Percentiles rank a stretch among this genome's conserved stretches.
phyloP scores from a whole-genome alignment of 1,140 invertebrate species.

The Drosophila kikkawai region DNA sequence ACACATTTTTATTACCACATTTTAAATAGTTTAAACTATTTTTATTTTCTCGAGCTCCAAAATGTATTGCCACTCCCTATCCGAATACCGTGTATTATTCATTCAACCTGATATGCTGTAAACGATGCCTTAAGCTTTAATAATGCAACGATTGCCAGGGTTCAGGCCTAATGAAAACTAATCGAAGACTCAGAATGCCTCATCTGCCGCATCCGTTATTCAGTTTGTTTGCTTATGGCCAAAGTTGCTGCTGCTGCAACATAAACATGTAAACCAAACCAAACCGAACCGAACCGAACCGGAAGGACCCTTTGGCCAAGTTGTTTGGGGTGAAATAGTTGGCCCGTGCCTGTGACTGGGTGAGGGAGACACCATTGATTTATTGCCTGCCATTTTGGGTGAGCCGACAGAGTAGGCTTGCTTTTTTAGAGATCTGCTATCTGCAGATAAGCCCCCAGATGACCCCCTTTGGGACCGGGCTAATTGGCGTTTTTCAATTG shows the following conservation, averaged over 20 bases:
- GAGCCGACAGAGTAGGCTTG: constrained; percentile 45
- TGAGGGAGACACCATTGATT: constrained; percentile 60
- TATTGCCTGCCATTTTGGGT: constrained; percentile 69
- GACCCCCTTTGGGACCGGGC: constrained; percentile 70
- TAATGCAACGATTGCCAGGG: neutral
- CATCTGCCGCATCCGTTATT: constrained; percentile 1
- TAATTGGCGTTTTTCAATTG: constrained; percentile 82
- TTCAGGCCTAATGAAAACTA: constrained; percentile 7
- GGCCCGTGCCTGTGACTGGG: constrained; percentile 3
- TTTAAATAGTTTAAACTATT: too few species aligned
- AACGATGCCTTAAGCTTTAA: constrained; percentile 2
- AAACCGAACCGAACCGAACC: neutral
- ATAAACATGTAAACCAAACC: constrained; percentile 37
- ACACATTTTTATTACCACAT: too few species aligned
- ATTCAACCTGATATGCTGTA: neutral
- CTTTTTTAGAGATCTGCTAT: constrained; percentile 53
- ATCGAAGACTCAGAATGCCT: constrained; percentile 9
- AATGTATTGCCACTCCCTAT: neutral
- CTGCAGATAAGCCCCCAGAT: constrained; percentile 66
- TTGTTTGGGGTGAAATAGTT: constrained; percentile 16
- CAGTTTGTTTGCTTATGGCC: constrained; percentile 24
- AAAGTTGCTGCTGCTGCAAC: constrained; percentile 32
- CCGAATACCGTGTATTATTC: neutral
- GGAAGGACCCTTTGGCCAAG: constrained; percentile 11
- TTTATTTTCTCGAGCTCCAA: neutral